These are phyloP conservation scores for Leptatherina wallacei DNA, from an alignment of 2,797 vertebrate species.

Conservation along the genomic window DNA sequence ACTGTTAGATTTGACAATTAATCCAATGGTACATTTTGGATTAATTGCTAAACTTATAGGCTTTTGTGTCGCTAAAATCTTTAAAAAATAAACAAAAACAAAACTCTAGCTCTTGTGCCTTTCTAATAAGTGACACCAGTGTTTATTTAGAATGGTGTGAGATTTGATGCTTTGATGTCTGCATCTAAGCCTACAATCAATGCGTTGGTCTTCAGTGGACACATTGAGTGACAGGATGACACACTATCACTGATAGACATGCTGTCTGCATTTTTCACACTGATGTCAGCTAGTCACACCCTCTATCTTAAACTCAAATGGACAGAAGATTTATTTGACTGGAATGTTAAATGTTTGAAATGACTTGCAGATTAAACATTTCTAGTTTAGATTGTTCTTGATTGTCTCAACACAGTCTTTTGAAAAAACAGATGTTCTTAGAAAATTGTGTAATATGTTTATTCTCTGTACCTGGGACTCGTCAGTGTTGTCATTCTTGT, in stretches of 20 bases:
- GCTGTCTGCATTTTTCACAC: constrained; percentile 11
- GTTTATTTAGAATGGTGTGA: background rate
- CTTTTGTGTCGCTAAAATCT: background rate
- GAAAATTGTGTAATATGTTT: constrained; percentile 25
- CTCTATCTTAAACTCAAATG: constrained; percentile 21
- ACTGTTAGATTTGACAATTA: constrained; percentile 18
- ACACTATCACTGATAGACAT: constrained; percentile 9
- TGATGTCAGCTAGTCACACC: constrained; percentile 35
- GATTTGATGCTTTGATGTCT: background rate
- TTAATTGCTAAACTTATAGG: constrained; percentile 13
- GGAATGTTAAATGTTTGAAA: constrained; percentile 41
- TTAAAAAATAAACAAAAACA: background rate
- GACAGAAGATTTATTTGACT: constrained; percentile 42
- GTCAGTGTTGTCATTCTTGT: constrained; percentile 20
- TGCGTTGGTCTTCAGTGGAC: background rate
- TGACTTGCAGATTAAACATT: constrained; percentile 19
- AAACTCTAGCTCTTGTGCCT: background rate
- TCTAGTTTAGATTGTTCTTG: constrained; percentile 26
- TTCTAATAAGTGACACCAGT: background rate
- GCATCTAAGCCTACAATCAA: background rate
- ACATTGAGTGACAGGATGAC: constrained; percentile 43
- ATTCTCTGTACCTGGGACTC: constrained; percentile 5
- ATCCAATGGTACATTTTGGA: background rate
- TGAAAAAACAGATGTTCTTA: constrained; percentile 3
- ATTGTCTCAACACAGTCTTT: constrained; percentile 1